Base-by-base conservation (phyloP, 2,113 vertebrate genomes). In the Catagonus wagneri region DNA sequence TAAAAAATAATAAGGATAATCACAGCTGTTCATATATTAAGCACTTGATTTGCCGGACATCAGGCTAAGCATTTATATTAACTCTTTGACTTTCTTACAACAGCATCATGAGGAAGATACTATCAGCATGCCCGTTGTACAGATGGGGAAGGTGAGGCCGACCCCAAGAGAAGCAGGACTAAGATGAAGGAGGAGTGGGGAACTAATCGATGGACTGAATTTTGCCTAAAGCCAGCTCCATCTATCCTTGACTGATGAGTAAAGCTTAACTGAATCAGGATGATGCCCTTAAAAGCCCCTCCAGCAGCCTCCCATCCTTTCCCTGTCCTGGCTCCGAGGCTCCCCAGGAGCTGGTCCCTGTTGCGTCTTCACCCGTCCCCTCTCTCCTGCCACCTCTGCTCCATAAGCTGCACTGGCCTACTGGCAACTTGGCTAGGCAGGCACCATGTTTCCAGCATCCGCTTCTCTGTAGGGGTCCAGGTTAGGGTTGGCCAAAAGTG, bases 91-190 rank as follows among this genome's bases (percentile, higher is more conserved):
- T 72, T 22, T 32, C 66, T 58, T 27, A 44, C 44, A 50, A 22
- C 9, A 0, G 13, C 0, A 5, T 44, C 22, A 0, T 0, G 32
- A 80, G 56, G 60, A 75, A 68, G 50, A 58, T 7, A 3, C 6
- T 13, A 8, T 11, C 44, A 58, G 36, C 23, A 11, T 17, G 23
- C 54, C 81, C 81, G 27, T 3, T 68, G 27, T 16, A 20, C 61
- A 54, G 23, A 32, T 34, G 15, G 58, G 68, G 27, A 83, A 39
- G 54, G 50, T 36, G 65, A 50, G 56, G 60, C 52, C 22, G 19
- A 10, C 20, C 15, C 36, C 54, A 17, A 14, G 58, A 6, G 23
- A 34, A n/a, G 60, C 36, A 84, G 88, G 54, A 19, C 34, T 7
- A 68, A 80, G 27, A 44, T 17, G 34, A 85, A n/a, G n/a, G 23